phyloP scores from a whole-genome alignment of 2,113 vertebrate species.

The Hucho hucho region DNA sequence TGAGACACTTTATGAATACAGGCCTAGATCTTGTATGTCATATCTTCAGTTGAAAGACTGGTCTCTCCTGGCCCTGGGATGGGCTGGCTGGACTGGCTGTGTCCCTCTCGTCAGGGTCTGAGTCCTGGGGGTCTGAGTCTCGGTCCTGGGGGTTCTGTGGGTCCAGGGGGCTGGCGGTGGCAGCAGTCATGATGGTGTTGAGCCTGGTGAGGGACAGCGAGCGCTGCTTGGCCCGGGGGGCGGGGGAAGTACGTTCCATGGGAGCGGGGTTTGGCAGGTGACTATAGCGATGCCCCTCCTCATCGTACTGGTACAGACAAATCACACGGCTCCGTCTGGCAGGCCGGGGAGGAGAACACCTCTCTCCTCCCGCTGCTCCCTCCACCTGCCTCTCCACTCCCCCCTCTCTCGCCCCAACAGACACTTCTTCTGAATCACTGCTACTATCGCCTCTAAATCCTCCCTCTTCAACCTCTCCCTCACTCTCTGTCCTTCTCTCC shows the following conservation, averaged over 20 bases:
- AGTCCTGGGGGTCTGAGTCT: conserved; percentile 4
- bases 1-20: too few species aligned
- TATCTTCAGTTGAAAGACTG: conserved; percentile 50
- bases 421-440: too few species aligned
- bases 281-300: conserved; percentile 64
- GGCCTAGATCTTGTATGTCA: not conserved
- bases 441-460: too few species aligned
- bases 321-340: conserved; percentile 59
- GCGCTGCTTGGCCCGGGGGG: conserved; percentile 53
- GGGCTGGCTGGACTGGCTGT: not conserved
- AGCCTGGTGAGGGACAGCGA: conserved; percentile 68
- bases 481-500: not conserved
- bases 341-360: rapidly evolving
- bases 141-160: not conserved
- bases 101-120: not conserved
- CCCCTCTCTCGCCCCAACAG: not conserved
- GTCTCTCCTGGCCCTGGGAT: not conserved
- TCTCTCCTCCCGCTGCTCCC: not conserved
- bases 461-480: not conserved
- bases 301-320: conserved; percentile 75
- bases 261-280: conserved; percentile 52
- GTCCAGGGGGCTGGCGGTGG: conserved; percentile 41
- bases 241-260: not conserved
- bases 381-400: not conserved
- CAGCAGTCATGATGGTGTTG: conserved; percentile 66